A percentile compares a stretch with the other conserved stretches of the same genome.
phyloP scores from a whole-genome alignment of 2,797 vertebrate genomes.

The Sebastes hubbsi region DNA sequence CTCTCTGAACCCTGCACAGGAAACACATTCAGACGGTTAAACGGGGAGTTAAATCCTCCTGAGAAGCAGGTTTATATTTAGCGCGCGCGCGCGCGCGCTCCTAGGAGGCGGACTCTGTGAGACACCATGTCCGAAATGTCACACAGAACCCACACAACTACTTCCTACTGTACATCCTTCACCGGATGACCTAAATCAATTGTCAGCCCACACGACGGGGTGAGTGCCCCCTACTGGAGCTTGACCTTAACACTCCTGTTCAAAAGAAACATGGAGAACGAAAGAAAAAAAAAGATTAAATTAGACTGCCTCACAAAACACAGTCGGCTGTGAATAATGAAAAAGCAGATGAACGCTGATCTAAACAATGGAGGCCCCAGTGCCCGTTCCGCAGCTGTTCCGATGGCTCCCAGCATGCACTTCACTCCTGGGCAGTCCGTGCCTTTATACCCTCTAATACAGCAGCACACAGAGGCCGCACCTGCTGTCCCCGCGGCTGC shows the following conservation, averaged over 20 bases:
- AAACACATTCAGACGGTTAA: slow-evolving; percentile 35
- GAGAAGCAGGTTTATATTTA: slow-evolving; percentile 58
- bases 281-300: slow-evolving; percentile 33
- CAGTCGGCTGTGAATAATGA: slow-evolving; percentile 64
- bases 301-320: slow-evolving; percentile 48
- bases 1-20: slow-evolving; percentile 30
- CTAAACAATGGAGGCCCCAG: slow-evolving; percentile 63
- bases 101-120: slow-evolving; percentile 4
- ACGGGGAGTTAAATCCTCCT: slow-evolving; percentile 51
- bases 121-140: slow-evolving; percentile 62
- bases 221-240: slow-evolving; percentile 73
- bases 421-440: slow-evolving; percentile 54
- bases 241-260: slow-evolving; percentile 72
- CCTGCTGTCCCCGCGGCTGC: slow-evolving; percentile 65
- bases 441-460: slow-evolving; percentile 56
- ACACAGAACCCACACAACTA: slow-evolving; percentile 26
- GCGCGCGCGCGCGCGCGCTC: neutral
- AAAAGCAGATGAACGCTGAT: slow-evolving; percentile 56
- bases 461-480: slow-evolving; percentile 47
- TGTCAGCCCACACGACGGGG: slow-evolving; percentile 64
- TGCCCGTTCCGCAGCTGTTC: slow-evolving; percentile 66
- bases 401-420: slow-evolving; percentile 68
- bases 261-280: slow-evolving; percentile 1
- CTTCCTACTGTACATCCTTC: slow-evolving; percentile 64
- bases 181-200: slow-evolving; percentile 73